Percentiles rank a stretch among this genome's conserved stretches.
phyloP scores from a whole-genome alignment of 2,888 invertebrate species.

The Rhagonycha fulva region DNA sequence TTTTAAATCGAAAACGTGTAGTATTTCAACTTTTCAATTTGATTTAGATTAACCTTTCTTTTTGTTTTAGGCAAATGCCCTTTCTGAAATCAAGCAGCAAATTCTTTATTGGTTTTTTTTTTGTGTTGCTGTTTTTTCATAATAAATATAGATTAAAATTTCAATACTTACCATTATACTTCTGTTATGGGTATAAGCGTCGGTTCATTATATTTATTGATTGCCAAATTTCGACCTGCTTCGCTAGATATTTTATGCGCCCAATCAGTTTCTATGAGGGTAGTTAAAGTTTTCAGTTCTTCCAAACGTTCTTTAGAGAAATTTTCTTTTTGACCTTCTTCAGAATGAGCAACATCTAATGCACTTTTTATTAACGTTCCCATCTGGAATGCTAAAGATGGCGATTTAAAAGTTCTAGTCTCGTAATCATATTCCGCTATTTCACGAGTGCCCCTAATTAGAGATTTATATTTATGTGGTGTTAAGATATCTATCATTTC shows the following conservation, averaged over 20 bases:
- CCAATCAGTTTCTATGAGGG: constrained; percentile 19
- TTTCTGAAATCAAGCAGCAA: too few species aligned
- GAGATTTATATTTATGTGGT: constrained; percentile 10
- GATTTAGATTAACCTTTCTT: too few species aligned
- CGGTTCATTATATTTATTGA: constrained; percentile 20
- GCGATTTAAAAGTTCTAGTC: constrained; percentile 8
- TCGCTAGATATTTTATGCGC: constrained; percentile 15
- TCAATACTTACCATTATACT: constrained; percentile 9
- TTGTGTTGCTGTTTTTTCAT: too few species aligned
- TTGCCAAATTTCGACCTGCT: constrained; percentile 26
- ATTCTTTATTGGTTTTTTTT: too few species aligned
- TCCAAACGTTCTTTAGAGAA: neutral
- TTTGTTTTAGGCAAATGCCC: too few species aligned
- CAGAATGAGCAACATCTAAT: constrained; percentile 10
- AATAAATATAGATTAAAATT: neutral
- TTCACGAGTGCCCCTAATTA: constrained; percentile 5
- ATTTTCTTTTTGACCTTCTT: constrained; percentile 14
- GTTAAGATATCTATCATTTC: constrained; percentile 1
- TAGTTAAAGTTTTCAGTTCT: constrained; percentile 2
- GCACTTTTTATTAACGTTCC: constrained; percentile 18
- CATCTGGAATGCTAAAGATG: constrained; percentile 22
- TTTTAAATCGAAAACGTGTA: too few species aligned
- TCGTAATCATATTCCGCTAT: constrained; percentile 14
- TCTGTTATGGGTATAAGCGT: constrained; percentile 24
- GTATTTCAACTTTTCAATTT: too few species aligned